Base-by-base conservation (phyloP, 2,113 vertebrate genomes). In the Dipodomys spectabilis region DNA sequence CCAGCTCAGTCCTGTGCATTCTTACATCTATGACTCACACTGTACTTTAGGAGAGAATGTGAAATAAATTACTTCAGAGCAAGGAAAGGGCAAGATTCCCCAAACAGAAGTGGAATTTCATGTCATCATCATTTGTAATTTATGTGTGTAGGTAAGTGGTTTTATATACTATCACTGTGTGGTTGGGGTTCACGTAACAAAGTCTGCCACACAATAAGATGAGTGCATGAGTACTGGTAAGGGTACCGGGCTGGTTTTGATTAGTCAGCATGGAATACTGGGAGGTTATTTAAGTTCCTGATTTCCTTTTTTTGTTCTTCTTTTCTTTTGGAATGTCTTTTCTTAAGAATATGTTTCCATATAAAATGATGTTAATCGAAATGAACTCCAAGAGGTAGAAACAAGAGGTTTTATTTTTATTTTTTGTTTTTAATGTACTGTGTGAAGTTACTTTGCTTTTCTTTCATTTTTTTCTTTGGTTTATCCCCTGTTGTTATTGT, bases 291-390 rank as follows among this genome's bases (percentile, higher is more conserved):
- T 27, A 75, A 74, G 18, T 30, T 87, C 8, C 72, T 82, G 8
- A 13, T 73, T 83, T 53, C 71, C 16, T 65, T 81, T 80, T 19
- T 64, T 49, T 77, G 0, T 60, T 65, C 11, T 35, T 79, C 16
- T 39, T 72, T 5, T 30, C 32, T 69, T 82, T 53, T 75, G 23
- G 22, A 80, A 62, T 67, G 69, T 62, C 49, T 71, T 85, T 60
- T 67, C 30, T 90, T 72, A 80, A 32, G 5, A 85, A n/a, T 64
- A 57, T 73, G 49, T 95, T 94, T 86, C 78, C 16, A 62, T 39
- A 39, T 39, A 39, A 39, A 39, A 39, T 39, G 39, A 39, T 39
- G 39, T 5, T 5, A 39, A 39, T 39, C 39, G 5, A 39, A 39
- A 39, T 39, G 39, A 39, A 39, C 3, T 39, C 39, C 39, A 39